These are phyloP conservation scores for Tenthredo livida DNA, from an alignment of 2,888 invertebrate species.

Conservation along the genomic window DNA sequence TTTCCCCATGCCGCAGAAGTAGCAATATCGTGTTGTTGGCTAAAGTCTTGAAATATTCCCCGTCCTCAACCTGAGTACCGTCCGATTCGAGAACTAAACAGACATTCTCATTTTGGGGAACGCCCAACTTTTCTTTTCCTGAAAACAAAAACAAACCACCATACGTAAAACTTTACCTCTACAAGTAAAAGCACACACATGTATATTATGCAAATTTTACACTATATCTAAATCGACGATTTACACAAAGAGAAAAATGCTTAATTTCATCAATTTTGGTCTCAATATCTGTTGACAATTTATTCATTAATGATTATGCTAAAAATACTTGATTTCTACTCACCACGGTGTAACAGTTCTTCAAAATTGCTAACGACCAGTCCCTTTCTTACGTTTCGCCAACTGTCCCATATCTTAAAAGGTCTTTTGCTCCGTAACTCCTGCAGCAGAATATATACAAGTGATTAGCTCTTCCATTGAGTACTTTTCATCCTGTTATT, in stretches of 20 bases:
- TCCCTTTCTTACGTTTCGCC: conserved; percentile 95
- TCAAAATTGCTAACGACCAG: conserved; percentile 95
- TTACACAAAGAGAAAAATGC: too few species aligned
- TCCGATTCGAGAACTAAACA: conserved; percentile 95
- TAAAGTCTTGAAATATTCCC: conserved; percentile 96
- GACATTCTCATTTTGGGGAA: conserved; percentile 92
- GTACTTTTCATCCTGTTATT: background rate
- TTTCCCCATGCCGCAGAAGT: conserved; percentile 92
- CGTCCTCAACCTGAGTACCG: conserved; percentile 98
- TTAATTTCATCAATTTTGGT: background rate
- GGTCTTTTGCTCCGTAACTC: conserved; percentile 97
- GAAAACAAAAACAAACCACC: conserved; percentile 57
- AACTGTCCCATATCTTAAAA: conserved; percentile 98
- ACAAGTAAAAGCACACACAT: background rate
- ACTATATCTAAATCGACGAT: background rate
- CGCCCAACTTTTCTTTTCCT: conserved; percentile 95
- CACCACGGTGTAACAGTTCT: conserved; percentile 91
- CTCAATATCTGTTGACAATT: background rate
- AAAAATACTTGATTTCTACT: conserved; percentile 66
- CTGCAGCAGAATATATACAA: conserved; percentile 80
- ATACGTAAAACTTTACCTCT: background rate
- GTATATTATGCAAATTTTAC: background rate
- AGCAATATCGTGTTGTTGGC: conserved; percentile 95
- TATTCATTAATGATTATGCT: background rate
- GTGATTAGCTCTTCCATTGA: background rate